A percentile compares a stretch with the other conserved stretches of the same genome.
These are phyloP conservation scores for Hyperoplus immaculatus DNA, from an alignment of 2,797 vertebrate species.

Conservation along the genomic window DNA sequence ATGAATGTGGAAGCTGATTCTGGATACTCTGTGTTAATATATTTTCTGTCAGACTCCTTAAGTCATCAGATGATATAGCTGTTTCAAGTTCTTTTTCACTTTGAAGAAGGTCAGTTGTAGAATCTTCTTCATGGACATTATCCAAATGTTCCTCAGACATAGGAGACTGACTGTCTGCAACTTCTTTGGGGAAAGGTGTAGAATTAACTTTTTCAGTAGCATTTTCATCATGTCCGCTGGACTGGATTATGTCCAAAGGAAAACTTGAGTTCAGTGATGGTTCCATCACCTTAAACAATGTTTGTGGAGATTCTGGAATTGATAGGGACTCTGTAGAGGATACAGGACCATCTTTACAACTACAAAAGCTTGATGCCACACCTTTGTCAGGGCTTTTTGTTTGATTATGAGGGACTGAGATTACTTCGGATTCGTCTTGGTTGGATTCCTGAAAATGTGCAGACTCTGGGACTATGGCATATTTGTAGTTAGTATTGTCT, in stretches of 20 bases:
- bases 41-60: constrained; percentile 33
- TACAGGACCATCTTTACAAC: background rate
- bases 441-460: constrained; percentile 21
- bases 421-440: constrained; percentile 42
- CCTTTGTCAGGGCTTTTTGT: constrained; percentile 50
- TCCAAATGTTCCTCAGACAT: constrained; percentile 12
- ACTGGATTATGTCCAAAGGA: constrained; percentile 26
- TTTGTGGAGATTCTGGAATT: constrained; percentile 35
- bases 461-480: constrained; percentile 16
- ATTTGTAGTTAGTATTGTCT: constrained; percentile 26
- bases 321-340: constrained; percentile 7
- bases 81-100: constrained; percentile 37
- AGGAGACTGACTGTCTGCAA: background rate
- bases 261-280: constrained; percentile 11
- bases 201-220: constrained; percentile 17
- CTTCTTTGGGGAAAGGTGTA: background rate
- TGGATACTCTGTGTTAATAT: constrained; percentile 26
- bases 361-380: constrained; percentile 4
- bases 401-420: constrained; percentile 45
- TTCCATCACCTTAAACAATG: constrained; percentile 25
- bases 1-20: constrained; percentile 38
- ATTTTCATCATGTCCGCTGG: constrained; percentile 29
- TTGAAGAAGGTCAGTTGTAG: constrained; percentile 18
- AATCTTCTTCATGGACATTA: constrained; percentile 26
- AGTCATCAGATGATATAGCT: constrained; percentile 22